These are phyloP conservation scores for Oceanodroma tethys DNA, from an alignment of 2,113 vertebrate species.

Conservation along the genomic window DNA sequence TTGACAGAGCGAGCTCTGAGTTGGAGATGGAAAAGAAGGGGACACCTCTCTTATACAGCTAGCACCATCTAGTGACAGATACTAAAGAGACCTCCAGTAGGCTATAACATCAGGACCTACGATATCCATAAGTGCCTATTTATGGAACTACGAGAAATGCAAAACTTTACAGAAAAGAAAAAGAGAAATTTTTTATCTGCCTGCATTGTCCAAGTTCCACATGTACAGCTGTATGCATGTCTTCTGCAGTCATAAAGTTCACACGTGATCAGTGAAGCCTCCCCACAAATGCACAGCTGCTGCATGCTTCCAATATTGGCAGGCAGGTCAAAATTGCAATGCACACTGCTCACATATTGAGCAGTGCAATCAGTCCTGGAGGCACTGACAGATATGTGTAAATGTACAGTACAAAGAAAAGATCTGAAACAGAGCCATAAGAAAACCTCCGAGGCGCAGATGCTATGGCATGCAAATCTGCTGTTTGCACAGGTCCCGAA, in stretches of 20 bases:
- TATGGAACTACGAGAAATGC: not conserved
- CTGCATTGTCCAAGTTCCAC: not conserved
- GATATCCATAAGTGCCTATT: rapidly evolving
- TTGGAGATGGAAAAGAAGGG: not conserved
- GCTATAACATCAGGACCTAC: not conserved
- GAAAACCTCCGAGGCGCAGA: not conserved
- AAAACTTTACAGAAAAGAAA: not conserved
- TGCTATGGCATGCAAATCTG: not conserved
- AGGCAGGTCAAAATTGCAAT: not conserved
- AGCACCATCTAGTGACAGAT: conserved; percentile 68
- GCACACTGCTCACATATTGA: not conserved
- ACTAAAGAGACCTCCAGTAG: conserved; percentile 15
- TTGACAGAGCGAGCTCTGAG: not conserved
- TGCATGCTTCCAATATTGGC: rapidly evolving
- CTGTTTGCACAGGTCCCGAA: not conserved
- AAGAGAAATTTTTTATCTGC: not conserved
- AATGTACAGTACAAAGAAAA: not conserved
- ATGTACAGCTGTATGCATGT: rapidly evolving
- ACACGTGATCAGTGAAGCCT: not conserved
- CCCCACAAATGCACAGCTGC: not conserved
- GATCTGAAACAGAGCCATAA: not conserved
- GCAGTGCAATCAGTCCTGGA: not conserved
- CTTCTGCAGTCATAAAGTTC: not conserved
- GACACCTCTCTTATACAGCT: conserved; percentile 26
- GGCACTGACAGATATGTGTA: not conserved